Conservation (phyloP, 2,888 invertebrate genomes). For the Augochlorella aurata region DNA sequence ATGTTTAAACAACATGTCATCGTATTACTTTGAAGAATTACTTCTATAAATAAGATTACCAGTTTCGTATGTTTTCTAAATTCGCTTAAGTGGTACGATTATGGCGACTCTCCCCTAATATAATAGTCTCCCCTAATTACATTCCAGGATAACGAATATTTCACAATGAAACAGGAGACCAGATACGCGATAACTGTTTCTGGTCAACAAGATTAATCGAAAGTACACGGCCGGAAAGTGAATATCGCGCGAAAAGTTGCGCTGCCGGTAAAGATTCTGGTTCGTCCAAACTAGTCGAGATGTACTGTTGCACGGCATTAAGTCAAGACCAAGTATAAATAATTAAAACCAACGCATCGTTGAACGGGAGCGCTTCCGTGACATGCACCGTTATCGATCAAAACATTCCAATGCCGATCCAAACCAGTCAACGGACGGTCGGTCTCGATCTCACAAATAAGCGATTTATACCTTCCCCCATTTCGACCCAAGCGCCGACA, state of each 20-base stretch:
- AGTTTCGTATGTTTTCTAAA: no score
- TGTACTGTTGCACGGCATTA: not conserved
- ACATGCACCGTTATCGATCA: slow-evolving; percentile 72
- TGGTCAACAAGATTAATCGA: not conserved
- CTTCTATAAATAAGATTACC: no score
- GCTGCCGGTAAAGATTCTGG: not conserved
- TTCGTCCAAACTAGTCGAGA: not conserved
- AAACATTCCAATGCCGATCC: slow-evolving; percentile 48
- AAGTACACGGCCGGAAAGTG: not conserved
- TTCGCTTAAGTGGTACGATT: no score
- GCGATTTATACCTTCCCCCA: slow-evolving; percentile 4
- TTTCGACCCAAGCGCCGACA: not conserved
- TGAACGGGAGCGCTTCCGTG: slow-evolving; percentile 73
- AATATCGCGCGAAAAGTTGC: not conserved
- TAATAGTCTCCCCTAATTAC: no score
- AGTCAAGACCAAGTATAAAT: slow-evolving; percentile 26
- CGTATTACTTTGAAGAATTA: no score
- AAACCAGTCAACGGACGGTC: not conserved
- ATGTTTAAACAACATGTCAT: no score
- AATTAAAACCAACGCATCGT: slow-evolving; percentile 48
- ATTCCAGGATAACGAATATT: not conserved
- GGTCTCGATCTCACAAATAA: slow-evolving; percentile 21
- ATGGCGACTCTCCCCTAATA: no score
- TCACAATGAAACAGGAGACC: not conserved
- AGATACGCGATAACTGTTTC: not conserved